Evolutionary conservation across 2,888 invertebrate genomes (phyloP), one percentile per base, ranked within the genome.

Genomic region (Ditula angustiorana): DNA sequence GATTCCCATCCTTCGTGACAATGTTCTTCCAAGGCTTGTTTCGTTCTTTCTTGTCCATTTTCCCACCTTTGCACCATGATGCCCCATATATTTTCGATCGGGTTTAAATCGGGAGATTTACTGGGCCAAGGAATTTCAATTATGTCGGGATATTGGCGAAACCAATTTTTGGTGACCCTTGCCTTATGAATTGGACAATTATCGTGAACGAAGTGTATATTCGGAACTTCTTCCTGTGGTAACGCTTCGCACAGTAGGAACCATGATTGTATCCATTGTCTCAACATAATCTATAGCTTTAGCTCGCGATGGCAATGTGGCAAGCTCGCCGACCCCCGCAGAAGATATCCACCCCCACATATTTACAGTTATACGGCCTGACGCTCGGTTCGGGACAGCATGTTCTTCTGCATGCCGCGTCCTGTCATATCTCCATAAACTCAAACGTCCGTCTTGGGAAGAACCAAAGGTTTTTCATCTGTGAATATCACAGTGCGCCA

Each of bases 361-460:
- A 35, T 35, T 1, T 35, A 41, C 41, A 41, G 16, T 41, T 41
- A 16, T 41, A 41, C 19, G 19, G 41, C 41, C 41, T 37, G 41
- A 41, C 41, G 41, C 19, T 41, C 41, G 19, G 41, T 41, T 41
- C 0, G 13, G 19, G 8, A 19, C 11, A 33, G 8, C 41, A 41
- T 41, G 41, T 10, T 8, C 19, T 41, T 19, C 41, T 41, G 19
- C 41, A 41, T 41, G 16, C 16, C 41, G 41, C 41, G 41, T 41
- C 41, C 16, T 41, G 41, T 41, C 16, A 41, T 35, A 35, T 35
- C 35, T 41, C 46, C 23, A 46, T 46, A 46, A 46, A 46, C 5
- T 10, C 46, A 23, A 11, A 46, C 23, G 23, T 23, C 46, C 46
- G 23, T 46, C 11, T 46, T 46, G 46, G 2, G 23, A 16, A 21